phyloP scores from a whole-genome alignment of 2,113 vertebrate genomes.

The Cololabis saira region DNA sequence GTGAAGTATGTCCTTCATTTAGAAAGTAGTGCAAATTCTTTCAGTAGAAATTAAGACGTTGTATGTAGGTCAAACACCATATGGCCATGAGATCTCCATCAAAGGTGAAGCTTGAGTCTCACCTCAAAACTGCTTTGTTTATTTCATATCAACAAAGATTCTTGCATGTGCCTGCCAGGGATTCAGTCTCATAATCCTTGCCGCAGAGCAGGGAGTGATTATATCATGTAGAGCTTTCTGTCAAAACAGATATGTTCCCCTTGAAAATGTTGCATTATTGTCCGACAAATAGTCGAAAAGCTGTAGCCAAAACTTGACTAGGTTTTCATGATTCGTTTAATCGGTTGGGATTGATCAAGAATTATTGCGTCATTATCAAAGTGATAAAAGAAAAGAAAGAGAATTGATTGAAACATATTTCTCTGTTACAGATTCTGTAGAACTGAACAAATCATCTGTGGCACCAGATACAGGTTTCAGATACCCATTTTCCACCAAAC shows the following conservation, averaged over 20 bases:
- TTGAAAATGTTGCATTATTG: slow-evolving; percentile 1
- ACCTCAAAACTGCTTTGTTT: background rate
- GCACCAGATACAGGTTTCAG: too few species aligned
- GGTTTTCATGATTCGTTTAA: background rate
- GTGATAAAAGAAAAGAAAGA: too few species aligned
- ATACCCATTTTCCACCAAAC: too few species aligned
- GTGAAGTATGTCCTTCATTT: too few species aligned
- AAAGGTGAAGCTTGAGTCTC: background rate
- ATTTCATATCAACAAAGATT: slow-evolving; percentile 41
- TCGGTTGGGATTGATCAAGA: background rate
- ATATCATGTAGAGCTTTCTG: slow-evolving; percentile 15
- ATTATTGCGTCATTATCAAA: too few species aligned
- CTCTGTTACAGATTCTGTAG: too few species aligned
- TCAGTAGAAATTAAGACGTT: too few species aligned
- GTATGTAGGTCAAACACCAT: too few species aligned
- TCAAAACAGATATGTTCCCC: slow-evolving; percentile 17
- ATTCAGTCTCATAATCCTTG: slow-evolving; percentile 18
- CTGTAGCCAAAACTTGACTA: background rate
- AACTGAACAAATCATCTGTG: too few species aligned
- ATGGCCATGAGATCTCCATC: background rate
- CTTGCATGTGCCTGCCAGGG: slow-evolving; percentile 5
- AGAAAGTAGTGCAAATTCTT: too few species aligned
- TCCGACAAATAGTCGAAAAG: slow-evolving; percentile 5
- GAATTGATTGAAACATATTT: too few species aligned
- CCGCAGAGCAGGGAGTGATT: slow-evolving; percentile 5